phyloP scores from a whole-genome alignment of 2,888 invertebrate species.

The Eupithecia subumbrata region DNA sequence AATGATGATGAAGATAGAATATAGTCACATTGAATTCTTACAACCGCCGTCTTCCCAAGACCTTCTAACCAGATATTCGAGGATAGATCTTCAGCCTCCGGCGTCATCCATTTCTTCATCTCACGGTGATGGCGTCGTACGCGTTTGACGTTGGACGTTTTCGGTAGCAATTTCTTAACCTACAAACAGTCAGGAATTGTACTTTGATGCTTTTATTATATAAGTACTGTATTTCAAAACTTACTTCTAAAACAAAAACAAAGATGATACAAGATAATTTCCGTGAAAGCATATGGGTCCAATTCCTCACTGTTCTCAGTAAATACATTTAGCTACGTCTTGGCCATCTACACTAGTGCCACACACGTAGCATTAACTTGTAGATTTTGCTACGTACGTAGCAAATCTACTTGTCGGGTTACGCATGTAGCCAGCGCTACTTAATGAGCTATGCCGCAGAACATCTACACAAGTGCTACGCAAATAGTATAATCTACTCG shows the following conservation, averaged over 20 bases:
- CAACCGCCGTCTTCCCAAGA: conserved; percentile 42
- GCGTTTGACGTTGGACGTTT: conserved; percentile 28
- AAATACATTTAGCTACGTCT: not conserved
- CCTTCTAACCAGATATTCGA: conserved; percentile 62
- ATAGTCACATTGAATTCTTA: conserved; percentile 16
- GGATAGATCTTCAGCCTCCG: conserved; percentile 68
- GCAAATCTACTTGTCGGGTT: not conserved
- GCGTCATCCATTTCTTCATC: conserved; percentile 70
- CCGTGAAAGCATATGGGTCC: conserved; percentile 53
- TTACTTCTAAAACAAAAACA: conserved; percentile 7
- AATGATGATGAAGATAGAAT: too few species aligned
- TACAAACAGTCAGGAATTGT: conserved; percentile 74
- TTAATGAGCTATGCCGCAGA: not conserved
- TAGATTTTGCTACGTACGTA: too few species aligned
- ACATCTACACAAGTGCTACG: not conserved
- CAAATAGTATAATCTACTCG: not conserved
- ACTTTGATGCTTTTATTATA: conserved; percentile 50
- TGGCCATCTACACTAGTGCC: not conserved
- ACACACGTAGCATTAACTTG: not conserved
- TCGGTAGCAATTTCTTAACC: conserved; percentile 44
- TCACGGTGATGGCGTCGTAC: conserved; percentile 50
- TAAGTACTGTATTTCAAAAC: not conserved
- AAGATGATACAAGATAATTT: not conserved
- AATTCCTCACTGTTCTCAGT: conserved; percentile 67
- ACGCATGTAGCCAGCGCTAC: not conserved